Evolutionary conservation across 2,888 invertebrate genomes (phyloP), one percentile per base, ranked within the genome.

Genomic region (Anaspis maculata): DNA sequence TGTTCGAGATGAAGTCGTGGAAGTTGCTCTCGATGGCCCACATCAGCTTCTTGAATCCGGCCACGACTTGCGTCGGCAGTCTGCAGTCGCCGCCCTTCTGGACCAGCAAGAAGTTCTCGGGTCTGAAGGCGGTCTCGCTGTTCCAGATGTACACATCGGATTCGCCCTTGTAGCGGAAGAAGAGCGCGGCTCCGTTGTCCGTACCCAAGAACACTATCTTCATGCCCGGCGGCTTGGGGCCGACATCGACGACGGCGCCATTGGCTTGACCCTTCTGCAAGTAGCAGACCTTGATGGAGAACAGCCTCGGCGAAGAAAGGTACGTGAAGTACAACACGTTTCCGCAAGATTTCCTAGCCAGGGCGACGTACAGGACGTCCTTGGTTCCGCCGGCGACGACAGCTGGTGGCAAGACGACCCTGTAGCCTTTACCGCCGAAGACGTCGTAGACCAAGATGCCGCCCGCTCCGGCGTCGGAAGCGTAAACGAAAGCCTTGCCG

Each of bases 11-110:
- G 51, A 70, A 79, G 58, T 79, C 77, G 31, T 73, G 74, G 67
- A 79, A 77, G 56, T 79, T 79, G 48, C 76, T 76, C 52, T 78
- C 79, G 43, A 79, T 59, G 7, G 72, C 70, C 75, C 79, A 76
- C 72, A 78, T 74, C 12, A 48, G 48, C 15, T 68, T 68, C 54
- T 71, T 74, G 48, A 68, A 71, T 4, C 76, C 77, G 0, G 76
- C 71, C 15, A 74, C 63, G 2, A 71, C 77, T 47, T 76, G 75
- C 0, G 79, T 79, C 16, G 77, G 68, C 26, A 78, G 59, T 19
- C 73, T 68, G 47, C 74, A 75, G 15, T 73, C 72, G 31, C 67
- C 69, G n/a, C 74, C 74, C 15, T 66, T 68, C 46, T 77, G 73
- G 3, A 76, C 75, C 41, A 74, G 63, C 24, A 72, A 52, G 50